A percentile compares a stretch with the other conserved stretches of the same genome.
phyloP scores from a whole-genome alignment of 2,797 vertebrate species.

The Aselliscus stoliczkanus region DNA sequence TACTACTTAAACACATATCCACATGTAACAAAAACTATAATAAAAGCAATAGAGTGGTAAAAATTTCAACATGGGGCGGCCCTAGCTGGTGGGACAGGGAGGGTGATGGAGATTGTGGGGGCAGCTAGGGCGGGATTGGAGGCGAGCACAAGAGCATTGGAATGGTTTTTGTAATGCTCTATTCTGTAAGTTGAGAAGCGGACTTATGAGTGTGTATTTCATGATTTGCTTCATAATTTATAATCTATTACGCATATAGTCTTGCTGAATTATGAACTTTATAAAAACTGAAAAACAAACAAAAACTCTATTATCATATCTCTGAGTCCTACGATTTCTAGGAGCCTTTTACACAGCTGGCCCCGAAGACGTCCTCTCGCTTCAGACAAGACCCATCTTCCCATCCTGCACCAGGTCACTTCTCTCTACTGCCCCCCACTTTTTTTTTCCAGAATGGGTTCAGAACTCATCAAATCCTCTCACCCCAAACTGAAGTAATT shows the following conservation, averaged over 20 bases:
- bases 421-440: no score
- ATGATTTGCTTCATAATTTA: background rate
- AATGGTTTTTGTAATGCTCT: background rate
- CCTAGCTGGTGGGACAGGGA: background rate
- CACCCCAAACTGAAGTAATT: no score
- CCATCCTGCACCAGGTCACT: background rate
- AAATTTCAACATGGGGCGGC: background rate
- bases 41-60: background rate
- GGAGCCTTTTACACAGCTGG: background rate
- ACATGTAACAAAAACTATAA: background rate
- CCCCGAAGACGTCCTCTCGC: background rate
- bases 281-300: background rate
- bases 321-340: background rate
- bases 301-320: background rate
- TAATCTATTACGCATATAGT: background rate
- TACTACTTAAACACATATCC: background rate
- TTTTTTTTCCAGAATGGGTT: background rate
- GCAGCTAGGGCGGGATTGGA: background rate
- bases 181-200: background rate
- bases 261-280: background rate
- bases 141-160: rapidly evolving
- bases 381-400: background rate
- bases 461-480: background rate
- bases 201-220: background rate
- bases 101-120: background rate